Percentiles rank a stretch among this genome's conserved stretches.
Conservation (phyloP, 1,140 invertebrate species). For the Brachionus angularis region DNA sequence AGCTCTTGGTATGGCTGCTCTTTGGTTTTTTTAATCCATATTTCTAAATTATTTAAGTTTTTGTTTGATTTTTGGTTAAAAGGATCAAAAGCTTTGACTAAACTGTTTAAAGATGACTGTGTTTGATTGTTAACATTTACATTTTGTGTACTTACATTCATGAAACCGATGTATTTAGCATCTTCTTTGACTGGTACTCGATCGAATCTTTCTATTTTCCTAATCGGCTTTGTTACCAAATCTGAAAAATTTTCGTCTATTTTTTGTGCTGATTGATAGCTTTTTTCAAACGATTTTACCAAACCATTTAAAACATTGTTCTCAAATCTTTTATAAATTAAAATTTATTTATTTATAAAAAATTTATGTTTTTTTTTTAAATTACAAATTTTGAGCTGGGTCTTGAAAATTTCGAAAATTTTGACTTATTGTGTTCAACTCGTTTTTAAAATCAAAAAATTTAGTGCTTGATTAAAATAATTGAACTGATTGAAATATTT, state of each 20-base stretch:
- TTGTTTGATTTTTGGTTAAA: not conserved
- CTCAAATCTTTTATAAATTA: not conserved
- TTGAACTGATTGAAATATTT: not conserved
- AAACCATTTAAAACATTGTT: not conserved
- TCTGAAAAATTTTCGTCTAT: not conserved
- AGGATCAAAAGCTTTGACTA: not conserved
- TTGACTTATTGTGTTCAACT: not conserved
- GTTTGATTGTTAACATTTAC: no score
- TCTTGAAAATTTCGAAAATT: not conserved
- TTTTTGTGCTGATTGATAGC: not conserved
- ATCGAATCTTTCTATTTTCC: not conserved
- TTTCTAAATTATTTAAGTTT: not conserved
- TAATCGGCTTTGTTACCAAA: not conserved
- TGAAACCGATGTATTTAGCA: no score
- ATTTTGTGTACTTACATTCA: no score
- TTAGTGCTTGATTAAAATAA: not conserved
- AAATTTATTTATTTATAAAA: no score
- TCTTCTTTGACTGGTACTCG: no score
- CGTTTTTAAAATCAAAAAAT: not conserved
- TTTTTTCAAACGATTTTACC: constrained; percentile 15
- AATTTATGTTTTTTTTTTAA: no score
- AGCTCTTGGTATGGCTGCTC: not conserved
- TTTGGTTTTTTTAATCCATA: constrained; percentile 4
- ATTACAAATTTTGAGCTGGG: constrained; percentile 35
- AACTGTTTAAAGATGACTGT: not conserved